Percentiles rank a stretch among this genome's conserved stretches.
phyloP scores from a whole-genome alignment of 1,140 invertebrate species.

The Euura saliciscinereae region DNA sequence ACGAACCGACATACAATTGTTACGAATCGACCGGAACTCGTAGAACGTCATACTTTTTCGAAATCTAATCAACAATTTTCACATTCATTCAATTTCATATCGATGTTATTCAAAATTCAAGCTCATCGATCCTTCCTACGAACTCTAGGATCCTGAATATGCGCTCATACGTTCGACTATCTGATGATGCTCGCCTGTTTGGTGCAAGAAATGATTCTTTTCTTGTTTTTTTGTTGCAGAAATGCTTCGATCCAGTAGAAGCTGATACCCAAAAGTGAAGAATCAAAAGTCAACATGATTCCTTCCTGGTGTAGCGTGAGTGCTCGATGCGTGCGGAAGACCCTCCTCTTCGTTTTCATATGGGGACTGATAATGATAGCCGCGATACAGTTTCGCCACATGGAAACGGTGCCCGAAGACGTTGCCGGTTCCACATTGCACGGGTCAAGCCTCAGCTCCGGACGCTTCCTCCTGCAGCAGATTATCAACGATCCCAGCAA shows the following conservation, averaged over 20 bases:
- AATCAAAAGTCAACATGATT: constrained; percentile 39
- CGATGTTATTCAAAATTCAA: too few species aligned
- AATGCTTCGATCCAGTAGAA: neutral
- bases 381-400: constrained; percentile 51
- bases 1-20: too few species aligned
- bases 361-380: constrained; percentile 61
- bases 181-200: too few species aligned
- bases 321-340: constrained; percentile 57
- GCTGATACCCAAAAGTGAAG: neutral
- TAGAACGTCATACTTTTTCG: too few species aligned
- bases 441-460: constrained; percentile 47
- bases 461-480: constrained; percentile 48
- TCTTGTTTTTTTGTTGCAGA: too few species aligned
- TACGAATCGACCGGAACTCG: too few species aligned
- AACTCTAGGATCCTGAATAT: too few species aligned
- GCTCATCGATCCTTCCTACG: too few species aligned
- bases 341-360: constrained; percentile 54
- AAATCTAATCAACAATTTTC: too few species aligned
- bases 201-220: too few species aligned
- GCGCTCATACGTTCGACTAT: too few species aligned
- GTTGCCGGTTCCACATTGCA: constrained; percentile 30
- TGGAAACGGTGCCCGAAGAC: constrained; percentile 42
- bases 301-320: constrained; percentile 41
- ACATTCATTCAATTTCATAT: too few species aligned
- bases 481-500: constrained; percentile 39